Evolutionary conservation across 35 echinoderm and acorn worm species (phyloP).

Genomic region (Strongylocentrotus purpuratus): DNA sequence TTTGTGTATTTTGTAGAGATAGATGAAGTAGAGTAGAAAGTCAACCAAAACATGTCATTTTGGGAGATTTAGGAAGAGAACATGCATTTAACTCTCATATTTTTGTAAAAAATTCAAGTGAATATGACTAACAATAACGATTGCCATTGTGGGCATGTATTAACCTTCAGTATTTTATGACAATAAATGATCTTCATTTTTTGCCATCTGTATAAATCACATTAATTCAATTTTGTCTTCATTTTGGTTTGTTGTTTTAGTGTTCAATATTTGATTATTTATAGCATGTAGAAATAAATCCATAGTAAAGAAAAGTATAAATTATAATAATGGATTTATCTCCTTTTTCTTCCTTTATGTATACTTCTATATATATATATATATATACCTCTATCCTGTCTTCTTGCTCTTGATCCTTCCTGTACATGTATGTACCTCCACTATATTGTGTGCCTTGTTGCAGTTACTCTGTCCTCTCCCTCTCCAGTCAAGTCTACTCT

Average conservation of each 20-base stretch:
- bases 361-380: background rate
- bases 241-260: background rate
- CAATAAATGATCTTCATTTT: background rate
- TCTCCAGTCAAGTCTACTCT: too few species aligned
- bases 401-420: background rate
- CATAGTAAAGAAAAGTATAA: too few species aligned
- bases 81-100: background rate
- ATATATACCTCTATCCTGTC: background rate
- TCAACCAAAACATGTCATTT: background rate
- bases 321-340: too few species aligned
- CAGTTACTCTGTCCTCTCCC: too few species aligned
- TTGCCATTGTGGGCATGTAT: background rate
- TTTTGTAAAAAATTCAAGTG: background rate
- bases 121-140: background rate
- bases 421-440: background rate
- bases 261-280: too few species aligned
- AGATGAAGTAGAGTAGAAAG: background rate
- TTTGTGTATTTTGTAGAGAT: background rate
- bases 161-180: slow-evolving; percentile 13
- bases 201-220: background rate
- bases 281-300: too few species aligned
- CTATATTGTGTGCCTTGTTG: too few species aligned
- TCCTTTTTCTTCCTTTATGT: background rate
- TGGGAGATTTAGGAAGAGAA: background rate
- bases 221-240: background rate